A percentile compares a stretch with the other conserved stretches of the same genome.
Evolutionary conservation across 1,140 invertebrate species (phyloP).

Genomic region (Lasioglossum albipes): DNA sequence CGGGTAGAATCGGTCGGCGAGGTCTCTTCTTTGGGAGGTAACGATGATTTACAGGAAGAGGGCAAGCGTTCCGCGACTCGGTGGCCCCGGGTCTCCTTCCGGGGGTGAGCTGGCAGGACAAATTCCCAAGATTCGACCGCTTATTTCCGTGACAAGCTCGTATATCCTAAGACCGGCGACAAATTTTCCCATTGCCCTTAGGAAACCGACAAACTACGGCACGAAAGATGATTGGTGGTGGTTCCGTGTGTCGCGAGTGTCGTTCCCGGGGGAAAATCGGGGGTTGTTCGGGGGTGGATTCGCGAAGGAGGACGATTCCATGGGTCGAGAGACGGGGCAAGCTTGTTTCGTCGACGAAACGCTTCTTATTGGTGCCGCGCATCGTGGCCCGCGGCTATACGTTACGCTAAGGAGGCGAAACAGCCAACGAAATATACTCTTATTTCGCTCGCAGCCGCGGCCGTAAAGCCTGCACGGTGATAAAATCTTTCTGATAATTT

Average conservation of each 20-base stretch:
- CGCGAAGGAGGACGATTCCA: not conserved
- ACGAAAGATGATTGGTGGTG: slow-evolving; percentile 24
- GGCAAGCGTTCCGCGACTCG: too few species aligned
- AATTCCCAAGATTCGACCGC: slow-evolving; percentile 1
- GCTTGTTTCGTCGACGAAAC: slow-evolving; percentile 33
- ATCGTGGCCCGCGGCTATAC: slow-evolving; percentile 31
- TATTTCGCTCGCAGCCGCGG: slow-evolving; percentile 35
- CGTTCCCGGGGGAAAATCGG: slow-evolving; percentile 14
- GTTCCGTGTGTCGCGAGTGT: slow-evolving; percentile 3
- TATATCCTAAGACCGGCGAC: slow-evolving; percentile 5
- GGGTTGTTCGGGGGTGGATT: not conserved
- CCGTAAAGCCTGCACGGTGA: slow-evolving; percentile 16
- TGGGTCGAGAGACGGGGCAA: not conserved
- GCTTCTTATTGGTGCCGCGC: slow-evolving; percentile 40
- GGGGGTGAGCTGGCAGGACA: too few species aligned
- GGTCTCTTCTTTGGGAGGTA: too few species aligned
- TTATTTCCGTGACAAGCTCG: slow-evolving; percentile 1
- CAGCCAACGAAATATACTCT: slow-evolving; percentile 43
- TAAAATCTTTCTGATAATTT: slow-evolving; percentile 53
- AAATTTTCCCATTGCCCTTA: slow-evolving; percentile 31
- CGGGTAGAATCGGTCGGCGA: too few species aligned
- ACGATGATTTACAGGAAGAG: too few species aligned
- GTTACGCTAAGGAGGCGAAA: slow-evolving; percentile 46
- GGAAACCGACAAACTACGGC: slow-evolving; percentile 25
- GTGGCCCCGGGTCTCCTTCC: too few species aligned